Evolutionary conservation across 2,797 vertebrate genomes (phyloP).

Genomic region (Squalus acanthias): DNA sequence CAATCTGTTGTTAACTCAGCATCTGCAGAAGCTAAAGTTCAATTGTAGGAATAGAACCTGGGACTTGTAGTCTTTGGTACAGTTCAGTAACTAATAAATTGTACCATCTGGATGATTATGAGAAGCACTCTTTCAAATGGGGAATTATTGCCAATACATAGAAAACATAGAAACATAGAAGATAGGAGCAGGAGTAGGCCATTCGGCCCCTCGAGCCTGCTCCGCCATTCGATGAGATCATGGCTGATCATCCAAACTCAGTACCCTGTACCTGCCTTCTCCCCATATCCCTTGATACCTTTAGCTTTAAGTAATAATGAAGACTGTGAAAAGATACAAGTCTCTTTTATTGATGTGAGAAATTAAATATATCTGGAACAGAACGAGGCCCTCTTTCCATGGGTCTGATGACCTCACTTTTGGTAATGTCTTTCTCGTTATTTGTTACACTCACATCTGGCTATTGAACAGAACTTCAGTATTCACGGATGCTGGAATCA

Average conservation of each 20-base stretch:
- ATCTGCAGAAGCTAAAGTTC: background rate
- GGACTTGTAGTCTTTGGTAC: background rate
- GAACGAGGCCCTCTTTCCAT: background rate
- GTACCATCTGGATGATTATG: background rate
- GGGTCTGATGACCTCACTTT: background rate
- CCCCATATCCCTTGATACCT: too few relatives aligned
- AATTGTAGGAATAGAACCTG: background rate
- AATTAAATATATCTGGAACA: background rate
- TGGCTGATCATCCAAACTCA: too few relatives aligned
- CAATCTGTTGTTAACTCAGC: background rate
- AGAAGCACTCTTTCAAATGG: background rate
- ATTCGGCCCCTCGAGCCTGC: too few relatives aligned
- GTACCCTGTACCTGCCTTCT: too few relatives aligned
- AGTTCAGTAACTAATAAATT: background rate
- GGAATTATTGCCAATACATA: background rate
- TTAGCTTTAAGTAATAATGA: background rate
- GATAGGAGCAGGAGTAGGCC: too few relatives aligned
- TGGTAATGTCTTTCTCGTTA: background rate
- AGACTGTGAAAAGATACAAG: background rate
- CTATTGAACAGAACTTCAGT: background rate
- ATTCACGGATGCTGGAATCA: background rate
- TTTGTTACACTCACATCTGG: background rate
- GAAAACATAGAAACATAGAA: too few relatives aligned
- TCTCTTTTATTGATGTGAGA: background rate
- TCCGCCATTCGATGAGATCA: too few relatives aligned